Evolutionary conservation across 30 jellyfish, hydroid and myxozoan genomes (phyloP).

Genomic region (Rhopilema esculentum): DNA sequence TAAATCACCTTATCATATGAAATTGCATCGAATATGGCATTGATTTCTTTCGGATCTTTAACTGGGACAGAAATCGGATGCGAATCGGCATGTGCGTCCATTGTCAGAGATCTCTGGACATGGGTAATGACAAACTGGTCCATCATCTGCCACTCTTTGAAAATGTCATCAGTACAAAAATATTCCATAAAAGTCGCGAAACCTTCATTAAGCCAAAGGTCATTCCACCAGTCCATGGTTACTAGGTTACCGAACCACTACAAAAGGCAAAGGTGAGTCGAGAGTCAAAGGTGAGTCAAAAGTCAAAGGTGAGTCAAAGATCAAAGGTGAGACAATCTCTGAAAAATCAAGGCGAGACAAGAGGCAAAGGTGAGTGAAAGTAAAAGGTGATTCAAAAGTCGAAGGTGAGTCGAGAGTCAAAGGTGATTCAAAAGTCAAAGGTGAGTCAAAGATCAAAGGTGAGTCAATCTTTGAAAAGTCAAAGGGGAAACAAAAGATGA

Average conservation of each 20-base stretch:
- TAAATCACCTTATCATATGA: slow-evolving; percentile 87
- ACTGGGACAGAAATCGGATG: slow-evolving; percentile 92
- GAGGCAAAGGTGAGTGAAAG: too few relatives aligned
- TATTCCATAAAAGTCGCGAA: slow-evolving; percentile 87
- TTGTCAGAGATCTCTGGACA: slow-evolving; percentile 64
- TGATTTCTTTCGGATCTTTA: slow-evolving; percentile 83
- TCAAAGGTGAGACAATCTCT: not conserved
- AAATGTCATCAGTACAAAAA: slow-evolving; percentile 65
- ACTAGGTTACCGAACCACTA: slow-evolving; percentile 95
- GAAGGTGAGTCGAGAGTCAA: too few relatives aligned
- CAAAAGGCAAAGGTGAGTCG: slow-evolving; percentile 3
- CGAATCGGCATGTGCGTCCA: slow-evolving; percentile 83
- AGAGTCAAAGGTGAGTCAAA: not conserved
- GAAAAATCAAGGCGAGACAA: too few relatives aligned
- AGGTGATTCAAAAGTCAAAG: too few relatives aligned
- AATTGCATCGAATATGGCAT: slow-evolving; percentile 81
- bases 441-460: too few relatives aligned
- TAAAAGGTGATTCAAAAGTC: too few relatives aligned
- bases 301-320: not conserved
- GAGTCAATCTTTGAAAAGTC: slow-evolving; percentile 86
- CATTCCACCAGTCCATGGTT: slow-evolving; percentile 96
- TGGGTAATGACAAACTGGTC: slow-evolving; percentile 79
- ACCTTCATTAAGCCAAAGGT: slow-evolving; percentile 85
- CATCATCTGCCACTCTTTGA: slow-evolving; percentile 89
- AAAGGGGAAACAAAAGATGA: too few relatives aligned